A percentile compares a stretch with the other conserved stretches of the same genome.
phyloP scores from a whole-genome alignment of 2,888 invertebrate genomes.

The Cyclophora albipunctata region DNA sequence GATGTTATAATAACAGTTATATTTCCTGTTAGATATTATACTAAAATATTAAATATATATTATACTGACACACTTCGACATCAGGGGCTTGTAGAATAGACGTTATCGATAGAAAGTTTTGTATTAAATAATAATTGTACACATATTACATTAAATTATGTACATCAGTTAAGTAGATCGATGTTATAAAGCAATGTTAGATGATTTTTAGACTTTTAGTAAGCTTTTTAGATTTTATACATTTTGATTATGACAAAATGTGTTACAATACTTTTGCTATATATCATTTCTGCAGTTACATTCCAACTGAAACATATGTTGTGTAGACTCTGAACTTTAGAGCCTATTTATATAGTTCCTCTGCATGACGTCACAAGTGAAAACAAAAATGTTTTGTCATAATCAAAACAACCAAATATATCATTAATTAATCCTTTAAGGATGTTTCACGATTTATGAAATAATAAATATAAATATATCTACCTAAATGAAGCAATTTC shows the following conservation, averaged over 20 bases:
- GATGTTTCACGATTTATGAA: conserved; percentile 10
- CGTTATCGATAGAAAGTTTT: conserved; percentile 28
- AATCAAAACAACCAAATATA: conserved; percentile 20
- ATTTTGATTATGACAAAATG: conserved; percentile 28
- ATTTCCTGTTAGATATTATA: conserved; percentile 17
- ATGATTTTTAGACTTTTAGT: conserved; percentile 33
- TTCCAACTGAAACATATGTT: no score
- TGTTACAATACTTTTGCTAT: no score
- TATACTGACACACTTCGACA: conserved; percentile 5
- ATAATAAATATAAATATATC: background rate
- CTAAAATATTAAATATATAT: conserved; percentile 3
- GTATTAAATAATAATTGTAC: conserved; percentile 22
- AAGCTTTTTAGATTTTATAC: conserved; percentile 38
- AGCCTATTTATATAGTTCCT: no score
- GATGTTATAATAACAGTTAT: conserved; percentile 21
- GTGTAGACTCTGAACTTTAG: no score
- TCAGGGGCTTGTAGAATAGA: conserved; percentile 35
- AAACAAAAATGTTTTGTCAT: conserved; percentile 2
- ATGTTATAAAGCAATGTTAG: conserved; percentile 54
- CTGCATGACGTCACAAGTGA: no score
- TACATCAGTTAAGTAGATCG: conserved; percentile 41
- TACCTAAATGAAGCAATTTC: conserved; percentile 36
- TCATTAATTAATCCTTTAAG: conserved; percentile 18
- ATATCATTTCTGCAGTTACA: no score
- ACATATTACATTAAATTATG: conserved; percentile 23